These are phyloP conservation scores for Drosophila falleni DNA, from an alignment of 2,888 invertebrate species.

Conservation along the genomic window DNA sequence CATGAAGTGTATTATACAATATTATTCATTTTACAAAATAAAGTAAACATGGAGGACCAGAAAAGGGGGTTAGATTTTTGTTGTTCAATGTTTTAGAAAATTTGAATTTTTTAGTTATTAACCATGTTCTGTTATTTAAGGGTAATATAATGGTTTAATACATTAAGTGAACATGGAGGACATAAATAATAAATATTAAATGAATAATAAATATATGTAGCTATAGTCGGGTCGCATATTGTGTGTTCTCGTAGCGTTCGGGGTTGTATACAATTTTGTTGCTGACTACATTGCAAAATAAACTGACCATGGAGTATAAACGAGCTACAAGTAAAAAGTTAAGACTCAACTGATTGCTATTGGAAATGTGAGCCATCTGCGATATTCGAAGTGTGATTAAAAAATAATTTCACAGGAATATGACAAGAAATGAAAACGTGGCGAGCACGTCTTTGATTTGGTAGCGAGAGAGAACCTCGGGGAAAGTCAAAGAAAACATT, in stretches of 20 bases:
- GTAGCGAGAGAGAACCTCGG: background rate
- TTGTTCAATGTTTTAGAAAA: no score
- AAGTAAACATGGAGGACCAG: no score
- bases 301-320: background rate
- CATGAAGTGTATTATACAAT: no score
- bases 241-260: background rate
- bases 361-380: slow-evolving; percentile 1
- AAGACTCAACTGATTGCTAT: slow-evolving; percentile 14
- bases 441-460: slow-evolving; percentile 67
- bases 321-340: background rate
- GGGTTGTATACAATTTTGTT: background rate
- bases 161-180: no score
- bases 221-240: background rate
- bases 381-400: slow-evolving; percentile 64
- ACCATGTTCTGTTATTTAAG: no score
- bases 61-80: no score
- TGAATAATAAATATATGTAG: no score
- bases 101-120: no score
- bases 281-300: background rate
- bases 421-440: slow-evolving; percentile 48
- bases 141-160: no score
- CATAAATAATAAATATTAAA: no score
- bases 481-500: slow-evolving; percentile 75
- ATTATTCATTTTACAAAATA: no score
- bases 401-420: slow-evolving; percentile 75